Evolutionary conservation across 2,113 vertebrate species (phyloP).

Genomic region (Lota lota): DNA sequence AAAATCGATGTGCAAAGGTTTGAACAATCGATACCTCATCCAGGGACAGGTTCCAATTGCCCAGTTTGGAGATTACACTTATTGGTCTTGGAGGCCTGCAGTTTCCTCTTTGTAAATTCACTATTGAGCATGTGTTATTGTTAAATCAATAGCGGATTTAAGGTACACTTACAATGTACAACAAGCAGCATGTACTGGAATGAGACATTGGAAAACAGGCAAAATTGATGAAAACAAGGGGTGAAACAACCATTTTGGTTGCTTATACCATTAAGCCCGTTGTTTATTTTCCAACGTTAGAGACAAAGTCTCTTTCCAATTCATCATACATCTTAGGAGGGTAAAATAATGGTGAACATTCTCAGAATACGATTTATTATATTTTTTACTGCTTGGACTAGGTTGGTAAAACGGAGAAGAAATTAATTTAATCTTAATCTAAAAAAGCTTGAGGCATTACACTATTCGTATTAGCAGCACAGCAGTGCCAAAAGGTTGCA

Average conservation of each 20-base stretch:
- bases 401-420: no score
- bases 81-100: slow-evolving; percentile 40
- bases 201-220: slow-evolving; percentile 2
- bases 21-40: slow-evolving; percentile 53
- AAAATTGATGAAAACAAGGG: neutral
- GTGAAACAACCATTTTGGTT: neutral
- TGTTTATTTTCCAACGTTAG: no score
- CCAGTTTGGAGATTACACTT: slow-evolving; percentile 25
- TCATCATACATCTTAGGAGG: no score
- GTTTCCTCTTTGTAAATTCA: slow-evolving; percentile 40
- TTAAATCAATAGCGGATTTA: slow-evolving; percentile 50
- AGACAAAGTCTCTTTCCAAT: no score
- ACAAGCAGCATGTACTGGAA: slow-evolving; percentile 19
- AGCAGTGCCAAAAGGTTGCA: slow-evolving; percentile 6
- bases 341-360: no score
- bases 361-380: no score
- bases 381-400: no score
- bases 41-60: slow-evolving; percentile 26
- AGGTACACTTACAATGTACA: slow-evolving; percentile 29
- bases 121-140: slow-evolving; percentile 45
- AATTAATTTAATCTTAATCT: no score
- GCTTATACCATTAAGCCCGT: no score
- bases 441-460: no score
- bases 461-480: neutral
- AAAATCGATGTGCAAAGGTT: slow-evolving; percentile 35